These are phyloP conservation scores for Thalpophila matura DNA, from an alignment of 2,888 invertebrate species.

Conservation along the genomic window DNA sequence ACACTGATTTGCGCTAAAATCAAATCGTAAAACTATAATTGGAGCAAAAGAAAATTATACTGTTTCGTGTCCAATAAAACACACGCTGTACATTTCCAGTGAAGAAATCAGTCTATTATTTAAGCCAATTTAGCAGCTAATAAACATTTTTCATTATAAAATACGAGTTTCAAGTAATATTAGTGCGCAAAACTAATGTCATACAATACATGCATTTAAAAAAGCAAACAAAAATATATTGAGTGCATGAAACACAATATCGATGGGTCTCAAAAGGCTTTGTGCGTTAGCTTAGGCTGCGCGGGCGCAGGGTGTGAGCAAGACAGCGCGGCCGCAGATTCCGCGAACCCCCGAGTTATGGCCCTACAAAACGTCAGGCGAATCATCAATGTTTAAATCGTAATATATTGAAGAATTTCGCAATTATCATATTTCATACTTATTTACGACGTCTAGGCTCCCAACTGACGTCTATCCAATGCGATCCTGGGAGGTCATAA, in stretches of 20 bases:
- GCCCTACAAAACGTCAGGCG: conserved; percentile 88
- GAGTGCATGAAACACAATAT: conserved; percentile 72
- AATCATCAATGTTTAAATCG: conserved; percentile 90
- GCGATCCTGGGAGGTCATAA: conserved; percentile 85
- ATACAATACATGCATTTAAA: conserved; percentile 71
- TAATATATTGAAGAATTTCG: conserved; percentile 91
- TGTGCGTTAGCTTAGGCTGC: conserved; percentile 57
- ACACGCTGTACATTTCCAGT: neutral
- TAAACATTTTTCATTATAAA: conserved; percentile 52
- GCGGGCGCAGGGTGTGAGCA: conserved; percentile 53
- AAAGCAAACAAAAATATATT: conserved; percentile 71
- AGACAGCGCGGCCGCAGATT: conserved; percentile 68
- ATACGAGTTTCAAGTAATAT: conserved; percentile 52
- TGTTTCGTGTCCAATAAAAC: conserved; percentile 7
- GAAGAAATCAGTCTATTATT: conserved; percentile 24
- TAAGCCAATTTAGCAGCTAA: conserved; percentile 42
- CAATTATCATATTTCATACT: conserved; percentile 91
- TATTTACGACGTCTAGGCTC: conserved; percentile 90
- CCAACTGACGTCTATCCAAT: conserved; percentile 86
- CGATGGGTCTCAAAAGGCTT: conserved; percentile 65
- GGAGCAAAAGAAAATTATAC: too few species aligned
- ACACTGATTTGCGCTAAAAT: too few species aligned
- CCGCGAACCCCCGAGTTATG: conserved; percentile 86
- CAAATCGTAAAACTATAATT: too few species aligned
- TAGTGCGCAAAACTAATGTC: conserved; percentile 60